Evolutionary conservation across 30 jellyfish, hydroid and myxozoan genomes (phyloP).

Genomic region (Aurelia aurita complex sp. Pacific): DNA sequence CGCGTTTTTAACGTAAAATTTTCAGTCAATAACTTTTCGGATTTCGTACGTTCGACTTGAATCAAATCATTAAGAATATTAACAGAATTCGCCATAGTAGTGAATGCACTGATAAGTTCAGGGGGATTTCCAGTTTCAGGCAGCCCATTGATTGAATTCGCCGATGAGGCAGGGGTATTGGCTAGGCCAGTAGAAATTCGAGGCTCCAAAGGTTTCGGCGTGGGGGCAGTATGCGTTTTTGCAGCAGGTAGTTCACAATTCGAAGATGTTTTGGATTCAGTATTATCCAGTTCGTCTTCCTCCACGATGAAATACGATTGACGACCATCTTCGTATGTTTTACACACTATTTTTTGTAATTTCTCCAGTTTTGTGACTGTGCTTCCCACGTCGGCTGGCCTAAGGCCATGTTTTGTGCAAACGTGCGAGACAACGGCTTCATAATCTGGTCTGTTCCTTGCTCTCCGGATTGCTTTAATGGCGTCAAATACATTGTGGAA

Average conservation of each 20-base stretch:
- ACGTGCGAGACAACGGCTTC: not conserved
- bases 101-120: no score
- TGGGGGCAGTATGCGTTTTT: slow-evolving; percentile 5
- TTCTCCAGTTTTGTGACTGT: not conserved
- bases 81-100: no score
- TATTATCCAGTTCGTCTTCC: not conserved
- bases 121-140: no score
- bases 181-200: not conserved
- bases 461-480: not conserved
- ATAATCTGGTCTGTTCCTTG: not conserved
- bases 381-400: slow-evolving; percentile 14
- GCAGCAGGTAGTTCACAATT: not conserved
- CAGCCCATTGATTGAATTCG: no score
- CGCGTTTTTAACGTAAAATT: no score
- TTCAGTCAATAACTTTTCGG: no score
- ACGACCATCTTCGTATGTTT: slow-evolving; percentile 4
- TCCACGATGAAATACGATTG: not conserved
- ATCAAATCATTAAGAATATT: no score
- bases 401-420: slow-evolving; percentile 9
- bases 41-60: no score
- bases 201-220: not conserved
- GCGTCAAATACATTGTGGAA: not conserved
- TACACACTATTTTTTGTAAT: not conserved
- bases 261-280: not conserved
- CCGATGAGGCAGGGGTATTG: no score